These are phyloP conservation scores for Caiman crocodilus DNA, from an alignment of 2,797 vertebrate genomes.

Conservation along the genomic window DNA sequence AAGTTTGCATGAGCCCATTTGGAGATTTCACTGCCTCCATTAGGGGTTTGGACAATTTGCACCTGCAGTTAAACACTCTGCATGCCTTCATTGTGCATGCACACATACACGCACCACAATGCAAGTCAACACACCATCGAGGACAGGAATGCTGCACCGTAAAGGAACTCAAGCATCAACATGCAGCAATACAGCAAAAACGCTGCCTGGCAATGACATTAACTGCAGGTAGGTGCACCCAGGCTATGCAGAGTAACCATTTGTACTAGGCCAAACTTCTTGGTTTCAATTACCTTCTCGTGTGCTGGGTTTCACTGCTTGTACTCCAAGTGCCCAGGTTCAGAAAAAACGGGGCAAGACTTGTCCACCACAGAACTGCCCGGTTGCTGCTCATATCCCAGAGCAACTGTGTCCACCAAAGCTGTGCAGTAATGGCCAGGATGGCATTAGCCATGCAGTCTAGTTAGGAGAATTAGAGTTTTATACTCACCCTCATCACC, in stretches of 20 bases:
- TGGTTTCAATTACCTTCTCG: background rate
- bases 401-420: background rate
- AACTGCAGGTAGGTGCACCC: background rate
- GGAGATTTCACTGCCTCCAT: background rate
- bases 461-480: background rate
- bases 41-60: background rate
- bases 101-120: background rate
- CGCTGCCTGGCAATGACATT: background rate
- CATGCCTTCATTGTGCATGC: background rate
- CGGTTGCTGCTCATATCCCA: background rate
- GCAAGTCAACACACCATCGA: background rate
- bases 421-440: too few species aligned
- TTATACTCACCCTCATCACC: slow-evolving; percentile 55
- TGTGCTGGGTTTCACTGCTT: background rate
- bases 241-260: background rate
- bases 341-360: background rate
- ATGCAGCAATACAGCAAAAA: background rate
- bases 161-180: background rate
- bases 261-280: background rate
- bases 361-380: background rate
- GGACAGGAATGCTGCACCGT: background rate
- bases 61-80: background rate
- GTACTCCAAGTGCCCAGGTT: background rate
- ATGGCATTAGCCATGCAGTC: background rate
- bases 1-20: background rate